These are phyloP conservation scores for Chionomys nivalis DNA, from an alignment of 2,113 vertebrate genomes.

Conservation along the genomic window DNA sequence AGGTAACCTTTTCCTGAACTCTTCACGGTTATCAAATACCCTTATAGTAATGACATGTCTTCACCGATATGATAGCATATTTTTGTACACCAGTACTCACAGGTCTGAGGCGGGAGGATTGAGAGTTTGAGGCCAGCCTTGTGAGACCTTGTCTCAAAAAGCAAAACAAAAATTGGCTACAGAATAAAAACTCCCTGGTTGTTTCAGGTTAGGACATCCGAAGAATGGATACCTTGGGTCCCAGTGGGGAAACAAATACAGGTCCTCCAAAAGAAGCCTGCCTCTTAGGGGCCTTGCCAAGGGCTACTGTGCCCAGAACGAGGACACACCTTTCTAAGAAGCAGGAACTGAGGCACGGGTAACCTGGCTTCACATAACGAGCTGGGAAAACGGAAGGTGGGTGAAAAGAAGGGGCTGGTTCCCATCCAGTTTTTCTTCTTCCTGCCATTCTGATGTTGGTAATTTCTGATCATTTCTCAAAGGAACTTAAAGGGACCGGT, in stretches of 20 bases:
- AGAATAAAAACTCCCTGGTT: background rate
- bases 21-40: background rate
- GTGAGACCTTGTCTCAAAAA: background rate
- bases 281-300: background rate
- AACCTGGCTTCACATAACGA: rapidly evolving
- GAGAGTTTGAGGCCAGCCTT: background rate
- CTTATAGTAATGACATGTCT: background rate
- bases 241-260: rapidly evolving
- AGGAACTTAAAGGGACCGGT: background rate
- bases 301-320: no score
- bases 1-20: background rate
- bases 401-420: background rate
- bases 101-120: background rate
- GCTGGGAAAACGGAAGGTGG: background rate
- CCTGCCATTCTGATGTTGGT: background rate
- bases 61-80: background rate
- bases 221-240: background rate
- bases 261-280: background rate
- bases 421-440: background rate
- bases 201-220: background rate
- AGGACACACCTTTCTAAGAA: background rate
- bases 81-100: background rate
- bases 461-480: background rate
- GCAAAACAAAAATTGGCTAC: background rate
- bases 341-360: background rate